Evolutionary conservation across 2,888 invertebrate genomes (phyloP).

Genomic region (Scrobipalpa atriplicella): DNA sequence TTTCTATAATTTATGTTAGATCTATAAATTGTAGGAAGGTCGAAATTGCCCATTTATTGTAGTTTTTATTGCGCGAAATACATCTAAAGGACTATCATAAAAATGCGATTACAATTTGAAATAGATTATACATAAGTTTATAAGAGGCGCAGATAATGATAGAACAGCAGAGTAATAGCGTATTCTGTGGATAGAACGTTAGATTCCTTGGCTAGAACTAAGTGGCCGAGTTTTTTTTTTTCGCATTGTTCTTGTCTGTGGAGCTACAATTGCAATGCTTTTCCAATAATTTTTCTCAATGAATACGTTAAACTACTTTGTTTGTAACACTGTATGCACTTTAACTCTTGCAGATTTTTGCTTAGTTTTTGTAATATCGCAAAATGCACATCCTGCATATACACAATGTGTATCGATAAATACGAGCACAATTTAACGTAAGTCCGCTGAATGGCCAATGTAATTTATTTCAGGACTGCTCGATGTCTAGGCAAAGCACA

Average conservation of each 20-base stretch:
- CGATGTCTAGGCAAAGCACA: constrained; percentile 2
- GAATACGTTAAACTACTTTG: no score
- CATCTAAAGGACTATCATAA: constrained; percentile 36
- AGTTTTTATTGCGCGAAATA: constrained; percentile 49
- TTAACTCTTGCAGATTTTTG: background rate
- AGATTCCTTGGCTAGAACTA: no score
- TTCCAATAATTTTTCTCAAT: no score
- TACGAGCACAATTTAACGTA: constrained; percentile 11
- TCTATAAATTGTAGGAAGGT: constrained; percentile 36
- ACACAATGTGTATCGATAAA: constrained; percentile 1
- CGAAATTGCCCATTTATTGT: constrained; percentile 48
- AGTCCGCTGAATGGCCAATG: constrained; percentile 5
- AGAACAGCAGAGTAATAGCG: no score
- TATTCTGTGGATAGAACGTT: no score
- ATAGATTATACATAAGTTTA: no score
- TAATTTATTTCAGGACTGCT: background rate
- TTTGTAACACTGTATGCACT: background rate
- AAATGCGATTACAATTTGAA: constrained; percentile 36
- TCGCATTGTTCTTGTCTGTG: no score
- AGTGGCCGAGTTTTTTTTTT: no score
- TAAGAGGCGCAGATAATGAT: no score
- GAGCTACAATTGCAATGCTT: no score
- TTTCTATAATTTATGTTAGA: constrained; percentile 7
- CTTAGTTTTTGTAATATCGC: background rate
- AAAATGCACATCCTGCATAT: background rate